Conservation (phyloP, 2,888 invertebrate species). For the Andricus quercusramuli region DNA sequence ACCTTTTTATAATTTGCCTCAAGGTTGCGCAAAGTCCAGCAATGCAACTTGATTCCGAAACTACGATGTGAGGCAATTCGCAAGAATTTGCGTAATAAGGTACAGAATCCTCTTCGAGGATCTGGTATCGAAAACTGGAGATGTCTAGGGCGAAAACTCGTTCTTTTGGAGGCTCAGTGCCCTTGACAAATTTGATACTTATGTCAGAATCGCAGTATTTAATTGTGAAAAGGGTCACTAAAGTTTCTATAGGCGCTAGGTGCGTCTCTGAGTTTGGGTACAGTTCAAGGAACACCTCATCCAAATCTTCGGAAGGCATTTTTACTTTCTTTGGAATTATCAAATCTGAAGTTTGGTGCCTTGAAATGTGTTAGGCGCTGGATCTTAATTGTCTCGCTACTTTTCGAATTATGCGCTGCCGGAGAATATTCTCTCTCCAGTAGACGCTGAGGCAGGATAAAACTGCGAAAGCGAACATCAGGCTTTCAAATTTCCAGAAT, state of each 20-base stretch:
- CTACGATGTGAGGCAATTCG: conserved; percentile 84
- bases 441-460: conserved; percentile 79
- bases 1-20: conserved; percentile 81
- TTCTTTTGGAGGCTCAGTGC: conserved; percentile 55
- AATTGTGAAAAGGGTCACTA: conserved; percentile 83
- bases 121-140: conserved; percentile 71
- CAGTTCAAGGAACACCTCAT: conserved; percentile 71
- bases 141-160: conserved; percentile 73
- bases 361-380: conserved; percentile 59
- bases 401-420: conserved; percentile 74
- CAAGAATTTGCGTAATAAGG: conserved; percentile 79
- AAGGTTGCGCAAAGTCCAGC: conserved; percentile 90
- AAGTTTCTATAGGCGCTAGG: conserved; percentile 82
- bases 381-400: conserved; percentile 73
- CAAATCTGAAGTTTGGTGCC: conserved; percentile 6
- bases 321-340: conserved; percentile 13
- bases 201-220: conserved; percentile 81
- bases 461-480: conserved; percentile 84
- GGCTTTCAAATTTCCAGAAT: conserved; percentile 90
- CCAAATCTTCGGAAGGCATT: conserved; percentile 57
- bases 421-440: conserved; percentile 73
- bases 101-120: conserved; percentile 71
- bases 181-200: conserved; percentile 78
- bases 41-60: conserved; percentile 81
- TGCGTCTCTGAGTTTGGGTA: conserved; percentile 64